Base-by-base conservation (phyloP, 2,113 vertebrate species). In the Tupaia chinensis region DNA sequence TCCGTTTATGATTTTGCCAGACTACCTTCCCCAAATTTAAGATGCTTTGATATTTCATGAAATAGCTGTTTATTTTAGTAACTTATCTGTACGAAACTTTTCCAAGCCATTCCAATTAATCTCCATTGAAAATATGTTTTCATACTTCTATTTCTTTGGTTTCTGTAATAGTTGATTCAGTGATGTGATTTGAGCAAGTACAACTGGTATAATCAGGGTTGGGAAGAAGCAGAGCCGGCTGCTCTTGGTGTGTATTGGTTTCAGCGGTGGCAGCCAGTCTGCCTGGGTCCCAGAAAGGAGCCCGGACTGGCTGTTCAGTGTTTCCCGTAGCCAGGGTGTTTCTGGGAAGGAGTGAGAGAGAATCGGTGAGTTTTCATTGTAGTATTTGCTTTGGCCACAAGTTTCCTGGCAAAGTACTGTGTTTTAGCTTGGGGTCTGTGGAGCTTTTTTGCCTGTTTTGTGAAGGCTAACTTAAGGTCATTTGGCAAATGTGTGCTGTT, bases 401-500 rank as follows among this genome's bases (percentile, higher is more conserved):
- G 81, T 69, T 84, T n/a, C 68, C 80, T 96, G 86, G 87, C 74
- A 53, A 80, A 94, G 20, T 27, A 17, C 73, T 83, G 72, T 73
- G 22, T 85, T 95, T 74, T 34, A 77, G n/a, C 65, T 83, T 85
- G 44, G 90, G 91, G 9, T 77, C 60, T 91, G 69, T 65, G 68
- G 44, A 77, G 53, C 22, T 74, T 78, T 80, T 60, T 78, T 73
- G 29, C 29, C 78, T 88, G 2, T 87, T 91, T 89, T 81, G 9
- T 93, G 80, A 97, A 93, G 58, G 84, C 66, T 77, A 58, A 93
- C 56, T 91, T 93, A 23, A 81, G 93, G 90, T 95, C 87, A 84
- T 89, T 97, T 97, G 95, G 93, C 94, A 97, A 56, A 90, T 32
- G 19, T 17, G 9, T 63, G 54, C 63, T 87, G 8, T 93, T 90